Base-by-base conservation (phyloP, 2,113 vertebrate species). In the Mohoua ochrocephala region DNA sequence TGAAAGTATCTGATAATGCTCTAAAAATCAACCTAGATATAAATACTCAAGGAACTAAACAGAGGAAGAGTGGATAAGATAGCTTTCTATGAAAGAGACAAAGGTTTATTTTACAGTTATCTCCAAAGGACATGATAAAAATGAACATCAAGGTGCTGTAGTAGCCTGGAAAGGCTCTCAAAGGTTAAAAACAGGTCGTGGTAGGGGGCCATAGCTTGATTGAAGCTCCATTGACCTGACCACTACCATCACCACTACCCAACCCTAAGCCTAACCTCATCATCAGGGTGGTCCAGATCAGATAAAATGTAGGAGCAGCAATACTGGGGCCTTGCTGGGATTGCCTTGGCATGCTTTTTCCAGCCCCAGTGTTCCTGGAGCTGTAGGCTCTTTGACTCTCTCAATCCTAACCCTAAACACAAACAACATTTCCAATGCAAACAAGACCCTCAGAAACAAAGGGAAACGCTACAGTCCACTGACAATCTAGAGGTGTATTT, bases 1-100 rank as follows among this genome's bases (percentile, higher is more conserved):
- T 1, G 0, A 63, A 47, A 75, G 31, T 30, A 41, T 13, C 9
- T 39, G 22, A 14, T 28, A 78, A 56, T 1, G 0, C 13, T 53
- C 60, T 35, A 65, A 56, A 80, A 81, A 56, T 31, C 22, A 37
- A 39, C 12, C 20, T 39, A 85, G 45, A 45, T 53, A 30, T 10
- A 22, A 69, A 42, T 27, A 59, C 8, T 59, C 0, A 0, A 63
- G 28, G 9, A 61, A 70, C 6, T 27, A n/a, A 61, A 64, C 3
- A 45, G 28, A 84, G 19, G 19, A 56, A 60, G 20, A 50, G 1
- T 33, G 13, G 13, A 14, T 47, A 54, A 64, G 33, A 11, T 13
- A 84, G 63, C 5, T 50, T 37, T 11, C 44, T 52, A 14, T 35
- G 26, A 65, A 84, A 56, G 31, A 63, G 14, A 79, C 5, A 56